Conservation (phyloP, 1,140 invertebrate species). For the Meloidogyne floridensis region DNA sequence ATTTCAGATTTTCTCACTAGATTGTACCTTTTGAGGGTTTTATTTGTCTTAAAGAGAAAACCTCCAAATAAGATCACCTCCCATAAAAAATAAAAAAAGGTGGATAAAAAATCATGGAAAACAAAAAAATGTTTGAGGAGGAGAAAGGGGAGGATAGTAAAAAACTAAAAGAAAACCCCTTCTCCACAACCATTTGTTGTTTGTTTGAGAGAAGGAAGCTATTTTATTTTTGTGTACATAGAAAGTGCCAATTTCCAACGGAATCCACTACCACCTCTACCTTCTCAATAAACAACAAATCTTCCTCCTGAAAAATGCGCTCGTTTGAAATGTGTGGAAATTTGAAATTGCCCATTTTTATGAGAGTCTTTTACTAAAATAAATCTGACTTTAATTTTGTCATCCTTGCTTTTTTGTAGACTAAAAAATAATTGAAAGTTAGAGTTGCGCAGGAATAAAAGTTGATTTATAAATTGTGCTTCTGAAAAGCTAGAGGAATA, state of each 20-base stretch:
- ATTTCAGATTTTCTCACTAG: background rate
- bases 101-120: background rate
- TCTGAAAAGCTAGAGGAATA: no score
- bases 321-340: background rate
- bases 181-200: background rate
- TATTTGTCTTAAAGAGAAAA: background rate
- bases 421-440: background rate
- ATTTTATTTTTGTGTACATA: background rate
- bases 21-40: background rate
- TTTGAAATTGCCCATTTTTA: background rate
- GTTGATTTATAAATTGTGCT: background rate
- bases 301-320: slow-evolving; percentile 1
- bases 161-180: background rate
- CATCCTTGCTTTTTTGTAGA: background rate
- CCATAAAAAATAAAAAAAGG: background rate
- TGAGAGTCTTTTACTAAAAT: background rate
- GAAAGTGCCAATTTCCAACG: slow-evolving; percentile 8
- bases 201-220: background rate
- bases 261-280: background rate
- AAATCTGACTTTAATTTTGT: background rate
- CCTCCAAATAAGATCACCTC: background rate
- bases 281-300: slow-evolving; percentile 3
- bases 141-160: background rate
- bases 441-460: background rate
- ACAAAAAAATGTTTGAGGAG: background rate